These are phyloP conservation scores for Calyptomena viridis DNA, from an alignment of 2,113 vertebrate species.

Conservation along the genomic window DNA sequence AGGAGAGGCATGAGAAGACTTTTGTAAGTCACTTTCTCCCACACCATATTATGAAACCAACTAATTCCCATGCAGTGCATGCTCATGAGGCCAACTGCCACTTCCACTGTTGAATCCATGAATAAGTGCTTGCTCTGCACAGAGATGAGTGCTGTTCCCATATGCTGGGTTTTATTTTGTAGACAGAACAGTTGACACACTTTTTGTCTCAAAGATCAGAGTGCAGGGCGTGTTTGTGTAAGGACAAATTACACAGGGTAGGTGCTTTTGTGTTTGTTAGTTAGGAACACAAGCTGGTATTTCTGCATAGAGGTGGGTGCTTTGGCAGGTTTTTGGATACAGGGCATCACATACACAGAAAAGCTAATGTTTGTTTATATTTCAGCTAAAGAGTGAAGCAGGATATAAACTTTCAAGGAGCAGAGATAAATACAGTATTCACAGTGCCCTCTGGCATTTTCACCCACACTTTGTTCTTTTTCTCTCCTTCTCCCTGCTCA, in stretches of 20 bases:
- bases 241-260: constrained; percentile 34
- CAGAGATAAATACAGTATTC: constrained; percentile 13
- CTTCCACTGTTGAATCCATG: constrained; percentile 64
- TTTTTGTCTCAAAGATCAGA: constrained; percentile 62
- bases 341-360: background rate
- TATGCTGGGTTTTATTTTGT: constrained; percentile 62
- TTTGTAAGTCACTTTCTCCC: constrained; percentile 68
- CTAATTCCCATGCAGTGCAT: constrained; percentile 68
- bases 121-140: constrained; percentile 55
- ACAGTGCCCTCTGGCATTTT: background rate
- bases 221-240: constrained; percentile 44
- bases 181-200: constrained; percentile 54
- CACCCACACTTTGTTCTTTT: constrained; percentile 56
- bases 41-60: constrained; percentile 65
- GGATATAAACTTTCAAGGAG: background rate
- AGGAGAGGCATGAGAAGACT: constrained; percentile 67
- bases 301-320: background rate
- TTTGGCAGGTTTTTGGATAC: background rate
- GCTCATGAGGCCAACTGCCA: constrained; percentile 71
- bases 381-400: constrained; percentile 1
- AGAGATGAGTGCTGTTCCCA: constrained; percentile 52
- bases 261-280: constrained; percentile 1
- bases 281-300: background rate
- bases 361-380: constrained; percentile 15
- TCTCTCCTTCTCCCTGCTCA: constrained; percentile 35